These are phyloP conservation scores for Sebastes steindachneri DNA, from an alignment of 2,797 vertebrate species.

Conservation along the genomic window DNA sequence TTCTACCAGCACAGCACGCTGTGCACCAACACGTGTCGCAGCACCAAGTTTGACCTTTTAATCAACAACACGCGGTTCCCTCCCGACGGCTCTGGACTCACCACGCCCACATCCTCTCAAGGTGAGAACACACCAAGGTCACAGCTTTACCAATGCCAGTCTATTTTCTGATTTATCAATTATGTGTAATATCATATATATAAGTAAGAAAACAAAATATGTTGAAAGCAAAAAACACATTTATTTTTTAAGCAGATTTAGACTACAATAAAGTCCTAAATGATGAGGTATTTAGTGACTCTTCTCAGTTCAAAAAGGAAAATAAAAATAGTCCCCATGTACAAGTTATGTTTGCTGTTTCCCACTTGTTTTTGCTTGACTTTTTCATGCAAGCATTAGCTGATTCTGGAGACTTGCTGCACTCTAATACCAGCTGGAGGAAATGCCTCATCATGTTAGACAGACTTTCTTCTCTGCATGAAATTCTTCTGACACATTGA, in stretches of 20 bases:
- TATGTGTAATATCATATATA: not conserved
- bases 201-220: not conserved
- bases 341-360: not conserved
- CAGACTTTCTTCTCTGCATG: not conserved
- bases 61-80: constrained; percentile 97
- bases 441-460: not conserved
- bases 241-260: not conserved
- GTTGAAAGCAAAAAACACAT: not conserved
- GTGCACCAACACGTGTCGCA: constrained; percentile 98
- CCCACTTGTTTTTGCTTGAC: not conserved
- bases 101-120: constrained; percentile 88
- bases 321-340: not conserved
- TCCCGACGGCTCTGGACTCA: constrained; percentile 89
- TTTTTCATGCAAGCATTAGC: not conserved
- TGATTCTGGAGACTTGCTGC: not conserved
- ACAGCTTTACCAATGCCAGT: rapidly evolving
- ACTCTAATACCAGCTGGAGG: not conserved
- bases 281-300: not conserved
- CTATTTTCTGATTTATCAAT: not conserved
- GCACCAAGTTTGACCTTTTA: constrained; percentile 98
- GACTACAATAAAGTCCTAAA: not conserved
- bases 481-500: not conserved
- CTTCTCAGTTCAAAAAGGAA: not conserved
- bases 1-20: constrained; percentile 98
- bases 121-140: constrained; percentile 77